phyloP scores from a whole-genome alignment of 2,888 invertebrate species.

The Trissolcus brochymenae region DNA sequence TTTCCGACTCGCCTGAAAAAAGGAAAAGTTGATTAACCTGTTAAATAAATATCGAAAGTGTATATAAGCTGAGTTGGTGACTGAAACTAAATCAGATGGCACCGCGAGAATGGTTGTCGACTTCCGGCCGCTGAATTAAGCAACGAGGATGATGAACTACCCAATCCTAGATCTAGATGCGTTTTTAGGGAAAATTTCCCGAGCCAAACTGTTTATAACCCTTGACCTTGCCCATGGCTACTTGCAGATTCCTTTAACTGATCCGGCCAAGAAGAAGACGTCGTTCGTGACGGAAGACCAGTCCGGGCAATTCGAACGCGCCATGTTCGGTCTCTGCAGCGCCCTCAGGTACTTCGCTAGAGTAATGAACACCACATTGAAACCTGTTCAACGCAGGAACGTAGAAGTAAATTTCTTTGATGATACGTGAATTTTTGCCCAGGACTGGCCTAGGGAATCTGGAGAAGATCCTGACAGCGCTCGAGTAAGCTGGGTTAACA shows the following conservation, averaged over 20 bases:
- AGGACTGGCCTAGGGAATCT: constrained; percentile 11
- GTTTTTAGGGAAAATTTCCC: too few relatives aligned
- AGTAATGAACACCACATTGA: background rate
- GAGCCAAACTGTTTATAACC: background rate
- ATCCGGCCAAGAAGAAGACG: background rate
- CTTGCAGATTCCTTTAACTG: constrained; percentile 2
- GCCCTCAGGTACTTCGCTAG: constrained; percentile 5
- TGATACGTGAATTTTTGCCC: constrained; percentile 20
- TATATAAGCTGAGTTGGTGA: too few relatives aligned
- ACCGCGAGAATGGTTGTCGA: constrained; percentile 42
- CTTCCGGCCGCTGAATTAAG: constrained; percentile 25
- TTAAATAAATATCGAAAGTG: constrained; percentile 28
- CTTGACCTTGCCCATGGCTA: constrained; percentile 10
- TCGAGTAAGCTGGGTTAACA: constrained; percentile 38
- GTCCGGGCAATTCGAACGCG: background rate
- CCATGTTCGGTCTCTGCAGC: constrained; percentile 1
- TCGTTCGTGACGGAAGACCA: background rate
- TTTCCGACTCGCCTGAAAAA: background rate
- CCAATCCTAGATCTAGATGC: constrained; percentile 34
- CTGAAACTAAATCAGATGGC: too few relatives aligned
- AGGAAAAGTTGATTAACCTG: constrained; percentile 1
- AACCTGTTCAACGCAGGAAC: background rate
- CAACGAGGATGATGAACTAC: constrained; percentile 14
- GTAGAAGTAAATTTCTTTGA: constrained; percentile 34
- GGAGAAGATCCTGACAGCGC: constrained; percentile 24